Evolutionary conservation across 2,888 invertebrate species (phyloP).

Genomic region (Drosophila basisetae): DNA sequence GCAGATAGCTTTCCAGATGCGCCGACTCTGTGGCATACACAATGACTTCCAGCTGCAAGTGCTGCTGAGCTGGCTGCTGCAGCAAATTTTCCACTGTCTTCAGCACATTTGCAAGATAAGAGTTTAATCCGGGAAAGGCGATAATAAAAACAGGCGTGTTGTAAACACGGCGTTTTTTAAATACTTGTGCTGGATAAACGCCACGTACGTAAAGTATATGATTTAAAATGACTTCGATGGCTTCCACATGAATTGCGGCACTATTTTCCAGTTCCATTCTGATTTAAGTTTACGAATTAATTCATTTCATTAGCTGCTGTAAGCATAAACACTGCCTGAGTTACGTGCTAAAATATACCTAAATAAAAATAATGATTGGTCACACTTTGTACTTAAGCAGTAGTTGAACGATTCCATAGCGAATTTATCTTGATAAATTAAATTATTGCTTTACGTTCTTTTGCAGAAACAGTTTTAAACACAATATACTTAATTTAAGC

Average conservation of each 20-base stretch:
- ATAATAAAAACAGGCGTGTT: constrained; percentile 82
- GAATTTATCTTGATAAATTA: background rate
- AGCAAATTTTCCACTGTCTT: constrained; percentile 71
- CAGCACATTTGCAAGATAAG: constrained; percentile 77
- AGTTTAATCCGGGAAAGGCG: constrained; percentile 82
- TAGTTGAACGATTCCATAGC: background rate
- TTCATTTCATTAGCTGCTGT: constrained; percentile 11
- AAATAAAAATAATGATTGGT: background rate
- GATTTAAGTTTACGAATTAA: background rate
- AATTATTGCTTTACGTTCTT: background rate
- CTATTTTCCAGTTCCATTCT: constrained; percentile 46
- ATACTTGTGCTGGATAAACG: constrained; percentile 83
- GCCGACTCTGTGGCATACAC: constrained; percentile 67
- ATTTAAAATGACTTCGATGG: constrained; percentile 82
- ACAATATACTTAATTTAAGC: background rate
- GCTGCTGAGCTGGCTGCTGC: constrained; percentile 53
- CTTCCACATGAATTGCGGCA: constrained; percentile 80
- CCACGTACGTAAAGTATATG: constrained; percentile 82
- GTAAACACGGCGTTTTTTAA: constrained; percentile 82
- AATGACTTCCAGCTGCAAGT: constrained; percentile 73
- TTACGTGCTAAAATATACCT: constrained; percentile 19
- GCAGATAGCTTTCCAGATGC: constrained; percentile 63
- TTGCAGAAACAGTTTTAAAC: background rate
- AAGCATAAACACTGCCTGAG: background rate
- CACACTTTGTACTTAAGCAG: constrained; percentile 10